These are phyloP conservation scores for Ligdia adustata DNA, from an alignment of 2,888 invertebrate species.

Conservation along the genomic window DNA sequence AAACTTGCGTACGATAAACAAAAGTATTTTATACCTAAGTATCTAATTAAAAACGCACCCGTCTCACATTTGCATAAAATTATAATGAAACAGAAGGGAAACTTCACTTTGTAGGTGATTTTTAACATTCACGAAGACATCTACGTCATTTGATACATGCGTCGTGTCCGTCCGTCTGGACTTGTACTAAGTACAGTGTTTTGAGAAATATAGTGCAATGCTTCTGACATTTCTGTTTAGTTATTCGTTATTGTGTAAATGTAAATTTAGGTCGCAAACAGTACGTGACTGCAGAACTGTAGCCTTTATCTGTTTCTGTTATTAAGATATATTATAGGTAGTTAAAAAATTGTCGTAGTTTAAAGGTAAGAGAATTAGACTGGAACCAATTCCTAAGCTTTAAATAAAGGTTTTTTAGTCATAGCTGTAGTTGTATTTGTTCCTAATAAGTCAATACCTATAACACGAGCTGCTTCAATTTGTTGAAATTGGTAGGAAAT, in stretches of 20 bases:
- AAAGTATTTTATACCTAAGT: slow-evolving; percentile 25
- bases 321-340: too few species aligned
- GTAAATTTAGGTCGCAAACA: slow-evolving; percentile 26
- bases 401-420: too few species aligned
- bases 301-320: background rate
- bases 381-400: too few species aligned
- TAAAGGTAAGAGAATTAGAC: too few species aligned
- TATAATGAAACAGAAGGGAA: slow-evolving; percentile 24
- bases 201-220: slow-evolving; percentile 54
- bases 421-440: too few species aligned
- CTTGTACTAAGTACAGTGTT: slow-evolving; percentile 64
- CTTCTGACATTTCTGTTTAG: slow-evolving; percentile 47
- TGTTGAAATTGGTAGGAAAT: too few species aligned
- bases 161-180: slow-evolving; percentile 63
- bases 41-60: slow-evolving; percentile 32
- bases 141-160: slow-evolving; percentile 63
- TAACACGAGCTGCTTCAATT: too few species aligned
- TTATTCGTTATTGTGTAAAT: slow-evolving; percentile 41
- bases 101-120: slow-evolving; percentile 46
- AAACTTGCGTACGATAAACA: slow-evolving; percentile 1
- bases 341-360: too few species aligned
- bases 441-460: too few species aligned
- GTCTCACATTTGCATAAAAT: slow-evolving; percentile 34
- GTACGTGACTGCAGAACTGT: slow-evolving; percentile 11
- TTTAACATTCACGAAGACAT: slow-evolving; percentile 61